Conservation (phyloP, 1,140 invertebrate genomes). For the Metaphire vulgaris region DNA sequence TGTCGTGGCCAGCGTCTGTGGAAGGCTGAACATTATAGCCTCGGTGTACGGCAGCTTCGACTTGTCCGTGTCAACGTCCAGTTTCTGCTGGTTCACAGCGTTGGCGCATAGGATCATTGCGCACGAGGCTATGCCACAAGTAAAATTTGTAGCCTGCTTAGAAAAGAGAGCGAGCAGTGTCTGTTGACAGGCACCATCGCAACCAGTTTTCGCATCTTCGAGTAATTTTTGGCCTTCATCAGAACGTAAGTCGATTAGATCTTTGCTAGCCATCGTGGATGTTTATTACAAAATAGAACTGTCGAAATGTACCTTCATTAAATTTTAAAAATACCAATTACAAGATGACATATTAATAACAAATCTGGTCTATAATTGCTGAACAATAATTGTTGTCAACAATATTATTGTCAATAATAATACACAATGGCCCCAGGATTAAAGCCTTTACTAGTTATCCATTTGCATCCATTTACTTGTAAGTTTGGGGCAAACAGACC, state of each 20-base stretch:
- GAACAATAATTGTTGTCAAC: too few species aligned
- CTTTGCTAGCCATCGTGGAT: slow-evolving; percentile 31
- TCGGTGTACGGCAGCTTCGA: not conserved
- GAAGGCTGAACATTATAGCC: slow-evolving; percentile 1
- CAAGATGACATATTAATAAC: too few species aligned
- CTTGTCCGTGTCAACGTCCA: not conserved
- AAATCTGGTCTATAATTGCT: too few species aligned
- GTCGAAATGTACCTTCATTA: too few species aligned
- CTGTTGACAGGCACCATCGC: slow-evolving; percentile 60
- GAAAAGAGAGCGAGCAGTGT: slow-evolving; percentile 18
- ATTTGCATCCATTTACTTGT: too few species aligned
- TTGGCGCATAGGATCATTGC: slow-evolving; percentile 5
- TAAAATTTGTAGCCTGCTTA: slow-evolving; percentile 6
- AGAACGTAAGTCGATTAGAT: slow-evolving; percentile 53
- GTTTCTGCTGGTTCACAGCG: too few species aligned
- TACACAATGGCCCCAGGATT: too few species aligned
- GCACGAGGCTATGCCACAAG: slow-evolving; percentile 2
- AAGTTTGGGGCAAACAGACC: too few species aligned
- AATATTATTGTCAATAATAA: too few species aligned
- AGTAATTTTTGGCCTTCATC: slow-evolving; percentile 13
- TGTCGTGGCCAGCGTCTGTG: not conserved
- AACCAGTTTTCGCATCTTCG: slow-evolving; percentile 73
- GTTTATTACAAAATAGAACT: too few species aligned
- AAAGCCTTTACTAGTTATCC: too few species aligned
- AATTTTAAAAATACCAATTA: too few species aligned